Conservation (phyloP, 1,140 invertebrate species). For the Littorina saxatilis region DNA sequence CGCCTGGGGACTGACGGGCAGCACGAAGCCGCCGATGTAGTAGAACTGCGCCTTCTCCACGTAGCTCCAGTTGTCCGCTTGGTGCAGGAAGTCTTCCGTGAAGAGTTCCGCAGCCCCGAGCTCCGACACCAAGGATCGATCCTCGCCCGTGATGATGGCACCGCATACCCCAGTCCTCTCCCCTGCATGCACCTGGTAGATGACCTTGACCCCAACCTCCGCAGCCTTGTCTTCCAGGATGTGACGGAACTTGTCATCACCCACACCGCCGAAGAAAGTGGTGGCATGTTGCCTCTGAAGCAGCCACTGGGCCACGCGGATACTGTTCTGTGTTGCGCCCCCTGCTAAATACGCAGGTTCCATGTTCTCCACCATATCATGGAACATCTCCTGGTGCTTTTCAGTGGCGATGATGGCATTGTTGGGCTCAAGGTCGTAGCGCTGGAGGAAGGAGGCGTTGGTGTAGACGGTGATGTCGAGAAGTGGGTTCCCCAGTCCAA, state of each 20-base stretch:
- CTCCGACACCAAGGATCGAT: conserved; percentile 95
- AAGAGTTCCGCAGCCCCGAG: conserved; percentile 96
- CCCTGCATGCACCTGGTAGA: conserved; percentile 81
- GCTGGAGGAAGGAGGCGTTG: conserved; percentile 86
- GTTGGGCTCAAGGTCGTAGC: conserved; percentile 91
- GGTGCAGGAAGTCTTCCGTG: conserved; percentile 88
- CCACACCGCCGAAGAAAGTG: conserved; percentile 96
- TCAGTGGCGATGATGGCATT: conserved; percentile 96
- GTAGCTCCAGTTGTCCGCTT: conserved; percentile 84
- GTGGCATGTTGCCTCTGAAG: conserved; percentile 84
- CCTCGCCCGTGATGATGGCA: conserved; percentile 81
- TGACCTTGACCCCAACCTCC: conserved; percentile 90
- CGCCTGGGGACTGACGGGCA: conserved; percentile 93
- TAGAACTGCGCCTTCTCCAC: conserved; percentile 89
- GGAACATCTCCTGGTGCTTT: conserved; percentile 80
- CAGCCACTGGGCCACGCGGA: conserved; percentile 96
- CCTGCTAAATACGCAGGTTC: conserved; percentile 94
- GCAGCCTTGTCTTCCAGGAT: conserved; percentile 90
- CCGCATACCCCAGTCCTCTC: conserved; percentile 87
- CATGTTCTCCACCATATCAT: conserved; percentile 71
- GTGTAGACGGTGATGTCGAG: conserved; percentile 94
- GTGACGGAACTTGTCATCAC: conserved; percentile 91
- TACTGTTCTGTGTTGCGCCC: conserved; percentile 95
- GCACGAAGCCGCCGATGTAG: conserved; percentile 97
- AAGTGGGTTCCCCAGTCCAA: conserved; percentile 97